Conservation (phyloP, 2,113 vertebrate genomes). For the Calidris pugnax region DNA sequence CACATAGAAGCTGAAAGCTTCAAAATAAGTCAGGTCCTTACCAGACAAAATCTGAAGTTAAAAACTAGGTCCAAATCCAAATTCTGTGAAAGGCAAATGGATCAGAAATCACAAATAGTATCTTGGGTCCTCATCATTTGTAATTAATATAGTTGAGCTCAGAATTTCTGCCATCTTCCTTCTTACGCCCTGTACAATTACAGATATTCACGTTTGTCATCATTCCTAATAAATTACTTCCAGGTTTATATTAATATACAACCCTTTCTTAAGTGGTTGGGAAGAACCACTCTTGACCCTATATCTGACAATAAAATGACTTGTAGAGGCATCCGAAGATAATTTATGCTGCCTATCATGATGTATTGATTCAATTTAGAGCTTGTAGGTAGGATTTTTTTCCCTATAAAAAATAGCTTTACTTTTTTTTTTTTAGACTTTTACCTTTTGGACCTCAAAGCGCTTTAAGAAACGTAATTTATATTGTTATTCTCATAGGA, state of each 20-base stretch:
- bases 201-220: background rate
- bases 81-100: background rate
- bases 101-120: background rate
- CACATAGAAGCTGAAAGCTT: background rate
- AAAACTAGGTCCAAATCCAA: background rate
- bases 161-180: background rate
- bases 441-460: background rate
- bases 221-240: background rate
- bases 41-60: background rate
- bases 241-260: background rate
- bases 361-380: slow-evolving; percentile 16
- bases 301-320: background rate
- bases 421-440: background rate
- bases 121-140: background rate
- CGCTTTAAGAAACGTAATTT: background rate
- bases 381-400: background rate
- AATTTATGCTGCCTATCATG: background rate
- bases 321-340: background rate
- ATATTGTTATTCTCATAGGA: background rate
- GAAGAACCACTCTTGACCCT: background rate
- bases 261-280: background rate
- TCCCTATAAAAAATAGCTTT: background rate
- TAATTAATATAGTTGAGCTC: background rate
- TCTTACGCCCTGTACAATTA: background rate
- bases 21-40: background rate